phyloP scores from a whole-genome alignment of 92 coral and sea anemone species.

The Paragorgia papillata region DNA sequence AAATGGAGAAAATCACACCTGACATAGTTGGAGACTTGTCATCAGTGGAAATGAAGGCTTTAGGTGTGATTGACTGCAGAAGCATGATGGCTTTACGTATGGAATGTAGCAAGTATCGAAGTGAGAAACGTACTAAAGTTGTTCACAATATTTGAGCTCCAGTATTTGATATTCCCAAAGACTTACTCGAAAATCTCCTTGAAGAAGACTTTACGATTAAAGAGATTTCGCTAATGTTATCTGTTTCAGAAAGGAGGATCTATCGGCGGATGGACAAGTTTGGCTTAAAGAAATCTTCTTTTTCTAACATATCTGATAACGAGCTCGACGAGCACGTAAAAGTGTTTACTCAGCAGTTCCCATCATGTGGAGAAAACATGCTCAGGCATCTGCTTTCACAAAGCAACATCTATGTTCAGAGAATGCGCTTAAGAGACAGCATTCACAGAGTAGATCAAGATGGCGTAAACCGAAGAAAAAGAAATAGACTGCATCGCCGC shows the following conservation, averaged over 20 bases:
- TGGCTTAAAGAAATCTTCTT: constrained; percentile 13
- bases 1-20: no score
- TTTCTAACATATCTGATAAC: background rate
- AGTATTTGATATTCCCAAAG: no score
- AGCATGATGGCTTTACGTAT: no score
- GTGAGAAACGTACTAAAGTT: no score
- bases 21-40: no score
- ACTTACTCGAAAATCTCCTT: no score
- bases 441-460: constrained; percentile 59
- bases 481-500: constrained; percentile 50
- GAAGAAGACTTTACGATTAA: no score
- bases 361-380: constrained; percentile 64
- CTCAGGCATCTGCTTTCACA: constrained; percentile 46
- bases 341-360: constrained; percentile 39
- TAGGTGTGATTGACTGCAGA: no score
- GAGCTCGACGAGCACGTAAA: background rate
- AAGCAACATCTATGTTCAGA: constrained; percentile 49
- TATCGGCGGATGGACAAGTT: constrained; percentile 63
- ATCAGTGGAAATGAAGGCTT: no score
- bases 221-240: no score
- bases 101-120: no score
- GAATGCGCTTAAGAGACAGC: constrained; percentile 59
- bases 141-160: background rate
- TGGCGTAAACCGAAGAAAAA: constrained; percentile 57
- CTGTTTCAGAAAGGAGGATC: constrained; percentile 63